Conservation (phyloP, 1,140 invertebrate genomes). For the Agrilus planipennis region DNA sequence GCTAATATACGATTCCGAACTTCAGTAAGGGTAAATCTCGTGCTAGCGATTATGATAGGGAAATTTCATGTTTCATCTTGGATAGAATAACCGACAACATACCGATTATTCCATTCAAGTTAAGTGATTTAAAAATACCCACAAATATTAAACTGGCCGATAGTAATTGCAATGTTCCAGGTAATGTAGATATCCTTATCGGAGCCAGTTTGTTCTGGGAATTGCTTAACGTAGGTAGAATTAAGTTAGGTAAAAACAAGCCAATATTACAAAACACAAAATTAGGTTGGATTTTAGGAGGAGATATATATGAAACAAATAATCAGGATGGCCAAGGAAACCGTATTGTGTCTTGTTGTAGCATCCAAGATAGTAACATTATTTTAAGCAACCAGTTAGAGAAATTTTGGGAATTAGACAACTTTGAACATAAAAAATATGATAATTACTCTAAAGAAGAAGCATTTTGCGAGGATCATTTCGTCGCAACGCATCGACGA, state of each 20-base stretch:
- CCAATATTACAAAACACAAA: slow-evolving; percentile 21
- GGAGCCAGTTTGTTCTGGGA: slow-evolving; percentile 25
- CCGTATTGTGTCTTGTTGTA: too few species aligned
- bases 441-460: too few species aligned
- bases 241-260: slow-evolving; percentile 16
- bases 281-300: slow-evolving; percentile 23
- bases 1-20: too few species aligned
- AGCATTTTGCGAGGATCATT: too few species aligned
- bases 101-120: slow-evolving; percentile 7
- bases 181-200: slow-evolving; percentile 22
- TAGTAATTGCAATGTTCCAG: slow-evolving; percentile 16
- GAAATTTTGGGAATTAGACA: too few species aligned
- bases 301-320: too few species aligned
- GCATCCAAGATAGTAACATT: too few species aligned
- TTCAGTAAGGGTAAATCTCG: too few species aligned
- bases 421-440: too few species aligned
- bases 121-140: slow-evolving; percentile 4
- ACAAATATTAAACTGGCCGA: slow-evolving; percentile 17
- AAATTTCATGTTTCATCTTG: slow-evolving; percentile 11
- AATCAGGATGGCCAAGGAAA: too few species aligned
- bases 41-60: slow-evolving; percentile 2
- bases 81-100: slow-evolving; percentile 7
- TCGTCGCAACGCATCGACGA: too few species aligned
- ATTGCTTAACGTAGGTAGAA: slow-evolving; percentile 18
- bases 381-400: too few species aligned